Base-by-base conservation (phyloP, 2,888 invertebrate species). In the Bugula neritina region DNA sequence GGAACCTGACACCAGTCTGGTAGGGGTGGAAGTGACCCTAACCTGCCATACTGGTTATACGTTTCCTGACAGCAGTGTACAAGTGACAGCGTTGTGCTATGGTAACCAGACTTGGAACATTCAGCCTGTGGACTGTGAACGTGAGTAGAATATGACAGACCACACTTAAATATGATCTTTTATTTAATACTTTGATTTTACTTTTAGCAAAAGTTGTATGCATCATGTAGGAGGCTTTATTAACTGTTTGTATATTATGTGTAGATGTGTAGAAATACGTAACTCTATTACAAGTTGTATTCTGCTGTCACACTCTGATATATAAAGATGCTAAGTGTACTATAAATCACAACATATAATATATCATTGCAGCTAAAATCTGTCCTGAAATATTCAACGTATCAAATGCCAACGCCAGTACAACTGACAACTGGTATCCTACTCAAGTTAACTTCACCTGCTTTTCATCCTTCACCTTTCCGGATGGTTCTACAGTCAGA, bases 391-490 rank as follows among this genome's bases (percentile, higher is more conserved):
- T 63, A 10, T 21, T 27, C 31, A 63, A 63, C 63, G 27, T 63
- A 5, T 29, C 29, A 13, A 2, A 10, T 2, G 63, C 63, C n/a
- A 63, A 63, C 31, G 27, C 27, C 29, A 63, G 63, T 31, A 63
- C 63, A 13, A 13, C 17, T 29, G 63, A 63, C 31, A 25, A 63
- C 63, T 63, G 63, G 63, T 63, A 29, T 31, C 63, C 34, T 27
- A 63, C 63, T 31, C 13, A 31, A 3, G 63, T 63, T 2, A 63
- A 63, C 63, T 63, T 63, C 31, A 63, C 63, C 34, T 63, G 63
- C 63, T 1, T 25, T 3, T 13, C 29, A 31, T 10, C 25, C 13
- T 29, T 13, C n/a, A 25, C 27, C 63, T 63, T 63, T n/a, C 63
- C 63, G 10, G 63, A 63, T 31, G 63, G 63, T 2, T 31, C 25